Base-by-base conservation (phyloP, 2,113 vertebrate species). In the Apodemus speciosus region DNA sequence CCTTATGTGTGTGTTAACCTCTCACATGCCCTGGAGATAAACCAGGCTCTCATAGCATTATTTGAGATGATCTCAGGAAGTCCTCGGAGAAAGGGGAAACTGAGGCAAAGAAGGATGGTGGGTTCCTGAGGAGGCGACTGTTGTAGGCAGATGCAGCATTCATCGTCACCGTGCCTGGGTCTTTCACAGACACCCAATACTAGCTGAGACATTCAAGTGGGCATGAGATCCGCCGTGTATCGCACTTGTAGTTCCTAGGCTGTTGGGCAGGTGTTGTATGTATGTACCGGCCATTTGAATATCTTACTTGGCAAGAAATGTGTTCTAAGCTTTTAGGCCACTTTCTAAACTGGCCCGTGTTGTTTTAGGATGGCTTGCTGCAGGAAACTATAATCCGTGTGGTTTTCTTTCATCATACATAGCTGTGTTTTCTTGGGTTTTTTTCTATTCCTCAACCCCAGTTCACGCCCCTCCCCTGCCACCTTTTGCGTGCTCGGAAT, bases 401-500 rank as follows among this genome's bases (percentile, higher is more conserved):
- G 53, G 53, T 56, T 56, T 56, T 56, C 53, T 56, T 56, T 15
- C 4, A 3, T 56, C 15, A 56, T 15, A 56, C 53, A 18, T 5
- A 56, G 56, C 56, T 56, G 56, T 56, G 56, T 56, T 56, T 56
- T 56, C 56, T 56, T 20, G 11, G 56, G 16, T 56, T 80, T 85
- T 71, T 95, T 58, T 14, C 38, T 16, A 9, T 3, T 2, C 21
- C 23, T 13, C 11, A 9, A 49, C 51, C 51, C 9, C 51, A 14
- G 15, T 15, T 56, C 23, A 0, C 20, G 13, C 23, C 2, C 21
- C 40, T 6, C 27, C 30, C 0, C 30, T 25, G 8, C 20, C 40
- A 9, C 58, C 14, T 6, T 84, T 32, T 46, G 64, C 38, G 0
- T 83, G 32, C 66, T 53, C 80, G 46, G 77, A n/a, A 46, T 49